These are phyloP conservation scores for Rhabdophis nuchalis DNA, from an alignment of 2,797 vertebrate species.

Conservation along the genomic window DNA sequence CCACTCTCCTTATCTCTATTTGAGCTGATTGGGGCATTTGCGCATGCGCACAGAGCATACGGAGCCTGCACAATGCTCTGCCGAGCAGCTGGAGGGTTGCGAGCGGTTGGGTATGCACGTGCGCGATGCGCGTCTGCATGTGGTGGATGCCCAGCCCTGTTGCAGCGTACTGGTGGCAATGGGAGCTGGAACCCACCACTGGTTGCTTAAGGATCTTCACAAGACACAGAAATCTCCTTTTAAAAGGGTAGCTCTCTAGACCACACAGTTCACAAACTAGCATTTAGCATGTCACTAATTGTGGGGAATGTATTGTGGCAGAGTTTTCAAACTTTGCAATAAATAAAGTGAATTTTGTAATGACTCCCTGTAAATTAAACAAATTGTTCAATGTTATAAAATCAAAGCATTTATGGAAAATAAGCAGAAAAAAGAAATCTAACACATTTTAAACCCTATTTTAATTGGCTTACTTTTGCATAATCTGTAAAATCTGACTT, in stretches of 20 bases:
- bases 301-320: neutral
- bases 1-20: too few relatives aligned
- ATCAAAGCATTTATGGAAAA: neutral
- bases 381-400: neutral
- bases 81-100: too few relatives aligned
- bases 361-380: neutral
- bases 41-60: too few relatives aligned
- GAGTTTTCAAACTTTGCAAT: neutral
- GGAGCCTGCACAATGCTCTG: too few relatives aligned
- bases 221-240: neutral
- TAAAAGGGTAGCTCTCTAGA: neutral
- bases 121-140: too few relatives aligned
- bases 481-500: neutral
- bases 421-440: neutral
- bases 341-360: neutral
- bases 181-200: too few relatives aligned
- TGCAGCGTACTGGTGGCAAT: too few relatives aligned
- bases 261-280: neutral
- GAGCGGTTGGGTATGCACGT: too few relatives aligned
- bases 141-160: too few relatives aligned
- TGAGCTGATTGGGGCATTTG: too few relatives aligned
- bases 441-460: neutral
- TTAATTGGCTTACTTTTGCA: neutral
- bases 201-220: neutral
- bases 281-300: neutral